Evolutionary conservation across 2,113 vertebrate genomes (phyloP).

Genomic region (Hiodon alosoides): DNA sequence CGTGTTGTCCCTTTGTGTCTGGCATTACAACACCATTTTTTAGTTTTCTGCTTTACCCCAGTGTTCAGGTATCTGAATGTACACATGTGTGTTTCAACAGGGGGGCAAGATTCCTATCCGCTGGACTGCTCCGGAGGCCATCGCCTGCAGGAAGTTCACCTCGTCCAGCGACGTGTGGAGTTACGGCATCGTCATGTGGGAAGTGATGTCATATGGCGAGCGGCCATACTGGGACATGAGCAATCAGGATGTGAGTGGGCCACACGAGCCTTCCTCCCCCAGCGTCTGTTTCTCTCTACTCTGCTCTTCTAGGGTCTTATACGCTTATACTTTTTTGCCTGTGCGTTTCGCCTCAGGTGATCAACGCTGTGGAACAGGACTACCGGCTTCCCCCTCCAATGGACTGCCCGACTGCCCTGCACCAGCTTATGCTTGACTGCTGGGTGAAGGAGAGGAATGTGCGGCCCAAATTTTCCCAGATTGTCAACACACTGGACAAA

Average conservation of each 20-base stretch:
- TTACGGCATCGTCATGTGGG: constrained; percentile 74
- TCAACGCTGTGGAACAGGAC: constrained; percentile 96
- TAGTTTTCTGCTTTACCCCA: too few relatives aligned
- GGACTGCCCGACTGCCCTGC: constrained; percentile 95
- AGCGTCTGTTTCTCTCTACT: constrained; percentile 6
- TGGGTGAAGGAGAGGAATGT: constrained; percentile 97
- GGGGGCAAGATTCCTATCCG: constrained; percentile 72
- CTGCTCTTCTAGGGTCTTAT: neutral
- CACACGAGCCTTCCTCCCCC: too few relatives aligned
- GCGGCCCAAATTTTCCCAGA: constrained; percentile 93
- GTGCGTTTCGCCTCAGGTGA: constrained; percentile 69
- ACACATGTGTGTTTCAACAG: constrained; percentile 34
- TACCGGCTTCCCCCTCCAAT: constrained; percentile 95
- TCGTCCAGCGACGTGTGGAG: constrained; percentile 71
- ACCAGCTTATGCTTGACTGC: constrained; percentile 98
- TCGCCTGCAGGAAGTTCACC: constrained; percentile 72
- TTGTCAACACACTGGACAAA: constrained; percentile 95
- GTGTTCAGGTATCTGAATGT: constrained; percentile 8
- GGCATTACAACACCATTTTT: too few relatives aligned
- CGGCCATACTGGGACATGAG: constrained; percentile 74
- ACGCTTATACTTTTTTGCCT: neutral
- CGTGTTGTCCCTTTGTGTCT: too few relatives aligned
- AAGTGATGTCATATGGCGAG: constrained; percentile 73
- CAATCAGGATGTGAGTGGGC: constrained; percentile 66
- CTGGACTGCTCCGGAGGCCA: constrained; percentile 71